A percentile compares a stretch with the other conserved stretches of the same genome.
These are phyloP conservation scores for Nephrotoma guestfalica DNA, from an alignment of 2,888 invertebrate species.

Conservation along the genomic window DNA sequence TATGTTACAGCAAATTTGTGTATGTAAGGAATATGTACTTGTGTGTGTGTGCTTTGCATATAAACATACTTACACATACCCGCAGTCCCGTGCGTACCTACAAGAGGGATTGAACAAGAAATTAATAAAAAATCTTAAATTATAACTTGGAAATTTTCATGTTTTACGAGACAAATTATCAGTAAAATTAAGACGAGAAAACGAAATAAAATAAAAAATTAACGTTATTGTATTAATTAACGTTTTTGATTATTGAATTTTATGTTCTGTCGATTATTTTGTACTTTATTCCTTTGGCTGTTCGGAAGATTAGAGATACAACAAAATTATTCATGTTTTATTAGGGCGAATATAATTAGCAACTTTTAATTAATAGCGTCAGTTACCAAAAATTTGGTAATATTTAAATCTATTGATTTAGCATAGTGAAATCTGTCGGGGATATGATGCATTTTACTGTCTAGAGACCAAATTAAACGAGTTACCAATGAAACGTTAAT, in stretches of 20 bases:
- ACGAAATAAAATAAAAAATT: not conserved
- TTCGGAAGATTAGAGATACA: not conserved
- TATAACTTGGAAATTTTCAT: not conserved
- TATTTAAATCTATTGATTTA: no score
- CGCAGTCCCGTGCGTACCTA: not conserved
- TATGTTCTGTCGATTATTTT: not conserved
- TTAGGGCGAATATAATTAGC: no score
- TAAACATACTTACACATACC: not conserved
- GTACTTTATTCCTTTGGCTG: not conserved
- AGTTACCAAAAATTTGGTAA: no score
- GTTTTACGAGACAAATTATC: not conserved
- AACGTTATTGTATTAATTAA: not conserved
- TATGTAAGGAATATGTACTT: no score
- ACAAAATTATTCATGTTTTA: no score
- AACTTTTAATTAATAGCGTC: no score
- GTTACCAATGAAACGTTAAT: no score
- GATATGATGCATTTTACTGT: no score
- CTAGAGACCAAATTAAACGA: no score
- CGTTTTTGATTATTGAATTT: not conserved
- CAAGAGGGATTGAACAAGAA: not conserved
- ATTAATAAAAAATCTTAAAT: not conserved
- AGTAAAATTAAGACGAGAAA: not conserved
- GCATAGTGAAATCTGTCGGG: no score
- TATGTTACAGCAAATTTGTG: no score
- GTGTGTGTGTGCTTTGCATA: no score